phyloP scores from a whole-genome alignment of 2,113 vertebrate genomes.

The Cyprinodon tularosa region DNA sequence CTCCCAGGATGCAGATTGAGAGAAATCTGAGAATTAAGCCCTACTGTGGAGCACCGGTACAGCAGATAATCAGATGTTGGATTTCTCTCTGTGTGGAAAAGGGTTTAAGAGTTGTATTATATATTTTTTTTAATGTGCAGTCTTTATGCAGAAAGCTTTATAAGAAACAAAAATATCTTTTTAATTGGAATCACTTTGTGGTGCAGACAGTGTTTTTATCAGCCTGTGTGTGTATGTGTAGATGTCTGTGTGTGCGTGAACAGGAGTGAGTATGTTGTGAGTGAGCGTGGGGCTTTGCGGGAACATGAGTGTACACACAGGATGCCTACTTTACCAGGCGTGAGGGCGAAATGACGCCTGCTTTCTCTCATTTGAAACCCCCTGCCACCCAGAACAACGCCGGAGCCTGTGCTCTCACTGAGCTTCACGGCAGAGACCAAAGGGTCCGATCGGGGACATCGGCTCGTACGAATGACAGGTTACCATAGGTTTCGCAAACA shows the following conservation, averaged over 20 bases:
- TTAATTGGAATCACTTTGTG: constrained; percentile 80
- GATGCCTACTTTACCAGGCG: constrained; percentile 71
- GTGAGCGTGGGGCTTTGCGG: constrained; percentile 27
- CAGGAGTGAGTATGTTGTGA: constrained; percentile 22
- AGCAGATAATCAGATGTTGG: constrained; percentile 82
- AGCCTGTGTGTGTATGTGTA: constrained; percentile 68
- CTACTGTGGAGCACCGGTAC: constrained; percentile 69
- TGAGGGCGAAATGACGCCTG: constrained; percentile 60
- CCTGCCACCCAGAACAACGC: constrained; percentile 44
- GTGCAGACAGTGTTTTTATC: constrained; percentile 78
- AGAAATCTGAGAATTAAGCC: constrained; percentile 68
- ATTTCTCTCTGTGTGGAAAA: constrained; percentile 79
- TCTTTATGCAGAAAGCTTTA: constrained; percentile 85
- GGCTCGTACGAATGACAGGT: constrained; percentile 56
- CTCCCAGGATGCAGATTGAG: constrained; percentile 56
- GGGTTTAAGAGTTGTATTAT: constrained; percentile 83
- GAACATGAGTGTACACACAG: constrained; percentile 64
- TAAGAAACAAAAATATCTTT: constrained; percentile 81
- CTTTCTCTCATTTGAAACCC: constrained; percentile 62
- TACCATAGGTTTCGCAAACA: constrained; percentile 39
- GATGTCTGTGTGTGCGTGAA: constrained; percentile 55
- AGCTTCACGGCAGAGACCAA: constrained; percentile 67
- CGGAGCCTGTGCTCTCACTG: constrained; percentile 56
- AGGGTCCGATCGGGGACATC: constrained; percentile 65
- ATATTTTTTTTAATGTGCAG: constrained; percentile 83